phyloP scores from a whole-genome alignment of 2,888 invertebrate species.

The Chrysina gloriosa region DNA sequence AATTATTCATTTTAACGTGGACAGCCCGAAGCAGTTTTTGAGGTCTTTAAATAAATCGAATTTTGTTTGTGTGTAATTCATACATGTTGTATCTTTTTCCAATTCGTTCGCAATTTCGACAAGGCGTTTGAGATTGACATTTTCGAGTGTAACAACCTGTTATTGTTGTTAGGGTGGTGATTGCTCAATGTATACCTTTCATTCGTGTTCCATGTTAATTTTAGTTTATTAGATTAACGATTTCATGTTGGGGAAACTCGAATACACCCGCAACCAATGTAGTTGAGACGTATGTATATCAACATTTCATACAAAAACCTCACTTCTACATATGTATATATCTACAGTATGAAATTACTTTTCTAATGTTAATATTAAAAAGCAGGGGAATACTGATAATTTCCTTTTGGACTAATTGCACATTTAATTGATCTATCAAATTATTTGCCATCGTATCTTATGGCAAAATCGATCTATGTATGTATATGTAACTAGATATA shows the following conservation, averaged over 20 bases:
- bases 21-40: constrained; percentile 25
- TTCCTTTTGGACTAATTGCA: not conserved
- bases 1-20: constrained; percentile 33
- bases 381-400: not conserved
- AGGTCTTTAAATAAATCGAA: constrained; percentile 37
- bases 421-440: not conserved
- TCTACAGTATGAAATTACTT: too few species aligned
- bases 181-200: not conserved
- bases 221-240: constrained; percentile 7
- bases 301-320: too few species aligned
- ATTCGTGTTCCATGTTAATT: constrained; percentile 18
- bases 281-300: too few species aligned
- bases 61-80: constrained; percentile 28
- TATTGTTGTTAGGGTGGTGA: constrained; percentile 22
- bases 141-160: constrained; percentile 28
- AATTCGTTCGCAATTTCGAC: not conserved
- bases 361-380: too few species aligned
- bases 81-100: constrained; percentile 1
- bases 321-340: too few species aligned
- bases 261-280: constrained; percentile 1
- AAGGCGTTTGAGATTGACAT: constrained; percentile 14
- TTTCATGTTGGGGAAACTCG: not conserved
- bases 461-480: not conserved
- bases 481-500: constrained; percentile 4
- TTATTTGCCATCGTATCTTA: not conserved